Evolutionary conservation across 2,888 invertebrate species (phyloP), one percentile per base, ranked within the genome.

Genomic region (Parnassius mnemosyne): DNA sequence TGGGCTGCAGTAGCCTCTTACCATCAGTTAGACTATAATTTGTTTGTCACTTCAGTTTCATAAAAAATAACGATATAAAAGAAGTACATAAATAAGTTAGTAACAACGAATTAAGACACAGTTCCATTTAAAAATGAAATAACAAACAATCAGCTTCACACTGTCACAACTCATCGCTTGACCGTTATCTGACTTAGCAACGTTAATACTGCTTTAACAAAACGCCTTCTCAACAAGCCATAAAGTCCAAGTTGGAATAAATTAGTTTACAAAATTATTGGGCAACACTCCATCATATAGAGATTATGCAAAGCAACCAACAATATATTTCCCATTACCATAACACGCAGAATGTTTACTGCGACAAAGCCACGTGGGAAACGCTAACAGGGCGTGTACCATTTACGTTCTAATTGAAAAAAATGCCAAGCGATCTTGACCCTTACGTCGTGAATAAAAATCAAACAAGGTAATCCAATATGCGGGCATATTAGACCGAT

Each of bases 281-380:
- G 77, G 78, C 71, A 80, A 79, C 84, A 81, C 66, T 82, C 46
- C 46, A 1, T 84, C 84, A 79, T 77, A 78, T 72, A 74, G 76
- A 74, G 85, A 87, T 89, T 89, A 89, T 89, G 87, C 87, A 87
- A 88, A 89, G 87, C 80, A 80, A 79, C 76, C 65, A 75, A 77
- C 79, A 79, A 80, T 80, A 78, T 82, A 79, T 81, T 84, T 85
- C 81, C 78, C 82, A 87, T 85, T 84, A 84, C 78, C 84, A 83
- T 87, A 85, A 81, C 82, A 79, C 78, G 79, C 79, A 76, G 81
- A 80, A 82, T 79, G 82, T 81, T 77, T 67, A 81, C 74, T 75
- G 68, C 67, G 41, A 57, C 58, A 79, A 83, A 82, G 76, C 77
- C 77, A 82, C 85, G 85, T 87, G 88, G 82, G 88, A 89, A 87